phyloP scores from a whole-genome alignment of 2,797 vertebrate genomes.

The Sitta carolinensis region DNA sequence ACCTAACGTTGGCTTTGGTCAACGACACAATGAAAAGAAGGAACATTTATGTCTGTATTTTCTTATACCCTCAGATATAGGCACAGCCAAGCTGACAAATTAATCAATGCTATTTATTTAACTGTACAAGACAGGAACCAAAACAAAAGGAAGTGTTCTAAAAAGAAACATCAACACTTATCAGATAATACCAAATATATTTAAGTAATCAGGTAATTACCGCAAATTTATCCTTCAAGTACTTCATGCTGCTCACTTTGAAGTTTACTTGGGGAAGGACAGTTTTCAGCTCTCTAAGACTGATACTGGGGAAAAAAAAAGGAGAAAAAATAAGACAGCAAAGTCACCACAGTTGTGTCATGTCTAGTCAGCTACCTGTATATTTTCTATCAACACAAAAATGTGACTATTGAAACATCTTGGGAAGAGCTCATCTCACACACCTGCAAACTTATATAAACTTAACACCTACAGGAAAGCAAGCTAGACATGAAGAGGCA shows the following conservation, averaged over 20 bases:
- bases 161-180: neutral
- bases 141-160: neutral
- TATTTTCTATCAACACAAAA: neutral
- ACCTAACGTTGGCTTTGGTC: neutral
- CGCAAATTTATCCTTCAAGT: constrained; percentile 89
- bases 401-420: neutral
- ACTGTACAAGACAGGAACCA: neutral
- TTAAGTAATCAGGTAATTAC: constrained; percentile 68
- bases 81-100: neutral
- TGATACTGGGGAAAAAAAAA: constrained; percentile 77
- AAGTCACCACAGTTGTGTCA: neutral
- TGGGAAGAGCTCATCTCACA: neutral
- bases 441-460: neutral
- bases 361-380: neutral
- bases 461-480: neutral
- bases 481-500: neutral
- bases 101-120: neutral
- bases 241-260: constrained; percentile 84
- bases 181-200: neutral
- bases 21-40: neutral
- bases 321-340: neutral
- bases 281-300: constrained; percentile 89
- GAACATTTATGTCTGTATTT: neutral
- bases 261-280: constrained; percentile 90
- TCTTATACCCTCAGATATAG: neutral